Base-by-base conservation (phyloP, 2,113 vertebrate genomes). In the Odontesthes bonariensis region DNA sequence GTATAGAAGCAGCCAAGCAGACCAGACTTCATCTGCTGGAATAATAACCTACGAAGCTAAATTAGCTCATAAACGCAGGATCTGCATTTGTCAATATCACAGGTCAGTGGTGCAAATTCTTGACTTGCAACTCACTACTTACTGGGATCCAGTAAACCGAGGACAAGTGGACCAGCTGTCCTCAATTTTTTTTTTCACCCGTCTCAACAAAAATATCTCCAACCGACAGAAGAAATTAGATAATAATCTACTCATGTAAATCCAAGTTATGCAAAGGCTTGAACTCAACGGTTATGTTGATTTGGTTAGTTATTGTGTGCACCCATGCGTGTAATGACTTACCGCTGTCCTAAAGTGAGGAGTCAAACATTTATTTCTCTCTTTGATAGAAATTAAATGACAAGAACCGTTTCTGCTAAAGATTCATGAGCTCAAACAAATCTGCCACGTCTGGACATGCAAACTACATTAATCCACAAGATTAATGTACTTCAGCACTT, bases 211-310 rank as follows among this genome's bases (percentile, higher is more conserved):
- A 42, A 56, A 65, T 17, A 19, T 79, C 42, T 65, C 44, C 56
- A 33, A n/a, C 1, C 49, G 10, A 0, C 2, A 31, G 5, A 11
- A 13, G n/a, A 71, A 75, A 66, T 42, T 3, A 38, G 4, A 46
- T 22, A 53, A 0, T 49, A 71, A 67, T 73, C n/a, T 61, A 52
- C 60, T 84, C 33, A 74, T 2, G 44, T 17, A 44, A 66, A 70
- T 10, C 35, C 3, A 57, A 56, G 4, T 23, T 33, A 20, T 10
- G 0, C 14, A 55, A 55, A 31, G 3, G 49, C 55, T 49, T 67
- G 11, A 4, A 56, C 46, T 55, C 35, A 23, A 35, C 5, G 58
- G 42, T 32, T 20, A 59, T 61, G 20, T 32, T 46, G 2, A 75
- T 75, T 54, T 52, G 42, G 27, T 63, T 63, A 57, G 10, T 38